Evolutionary conservation across 2,113 vertebrate genomes (phyloP).

Genomic region (Patagioenas fasciata): DNA sequence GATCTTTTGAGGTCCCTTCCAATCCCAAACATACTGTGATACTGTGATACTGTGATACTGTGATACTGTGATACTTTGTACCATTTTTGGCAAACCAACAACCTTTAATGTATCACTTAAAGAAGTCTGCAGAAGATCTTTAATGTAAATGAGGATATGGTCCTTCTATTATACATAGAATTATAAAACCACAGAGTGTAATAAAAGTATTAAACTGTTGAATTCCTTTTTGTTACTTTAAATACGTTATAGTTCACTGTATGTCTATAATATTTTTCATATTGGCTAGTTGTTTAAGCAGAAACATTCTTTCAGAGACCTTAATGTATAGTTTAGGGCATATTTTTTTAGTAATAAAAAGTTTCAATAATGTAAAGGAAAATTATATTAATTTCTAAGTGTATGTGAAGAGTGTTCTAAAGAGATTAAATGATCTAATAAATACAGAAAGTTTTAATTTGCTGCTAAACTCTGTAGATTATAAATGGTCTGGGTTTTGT

Average conservation of each 20-base stretch:
- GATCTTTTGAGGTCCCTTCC: too few relatives aligned
- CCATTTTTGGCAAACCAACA: background rate
- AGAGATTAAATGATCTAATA: background rate
- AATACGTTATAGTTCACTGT: background rate
- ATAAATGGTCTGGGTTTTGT: background rate
- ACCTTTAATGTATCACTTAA: background rate
- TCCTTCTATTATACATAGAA: background rate
- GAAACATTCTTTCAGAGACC: background rate
- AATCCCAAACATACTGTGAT: too few relatives aligned
- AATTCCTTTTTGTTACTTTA: background rate
- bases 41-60: too few relatives aligned
- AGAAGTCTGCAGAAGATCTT: background rate
- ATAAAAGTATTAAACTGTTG: background rate
- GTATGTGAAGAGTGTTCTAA: background rate
- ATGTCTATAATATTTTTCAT: background rate
- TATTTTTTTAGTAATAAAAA: background rate
- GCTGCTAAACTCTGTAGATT: background rate
- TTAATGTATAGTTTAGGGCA: background rate
- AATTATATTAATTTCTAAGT: background rate
- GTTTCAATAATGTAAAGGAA: background rate
- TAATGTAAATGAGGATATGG: background rate
- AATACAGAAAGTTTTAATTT: background rate
- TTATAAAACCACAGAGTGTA: background rate
- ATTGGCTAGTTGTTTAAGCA: background rate
- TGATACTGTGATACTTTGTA: background rate